Conservation (phyloP, 2,888 invertebrate species). For the Tribolium freemani region DNA sequence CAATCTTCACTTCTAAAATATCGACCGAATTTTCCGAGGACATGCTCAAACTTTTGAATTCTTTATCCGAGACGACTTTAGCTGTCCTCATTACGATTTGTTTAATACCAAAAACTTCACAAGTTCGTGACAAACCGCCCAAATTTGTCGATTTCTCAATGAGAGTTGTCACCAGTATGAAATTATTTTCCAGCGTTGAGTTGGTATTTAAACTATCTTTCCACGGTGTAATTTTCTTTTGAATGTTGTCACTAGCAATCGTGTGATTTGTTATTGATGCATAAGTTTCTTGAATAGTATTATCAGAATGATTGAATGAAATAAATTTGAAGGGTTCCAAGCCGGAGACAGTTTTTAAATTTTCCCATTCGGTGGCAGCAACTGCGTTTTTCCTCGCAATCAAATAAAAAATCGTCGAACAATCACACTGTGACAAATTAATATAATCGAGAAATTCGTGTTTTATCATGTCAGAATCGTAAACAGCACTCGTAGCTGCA, state of each 20-base stretch:
- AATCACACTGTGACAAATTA: constrained; percentile 9
- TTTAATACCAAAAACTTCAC: constrained; percentile 89
- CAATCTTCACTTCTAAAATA: constrained; percentile 80
- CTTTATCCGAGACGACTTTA: constrained; percentile 77
- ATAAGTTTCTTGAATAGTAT: neutral
- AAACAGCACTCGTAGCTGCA: constrained; percentile 62
- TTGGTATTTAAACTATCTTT: constrained; percentile 24
- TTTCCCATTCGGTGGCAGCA: constrained; percentile 54
- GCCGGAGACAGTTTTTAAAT: constrained; percentile 13
- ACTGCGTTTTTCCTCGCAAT: constrained; percentile 59
- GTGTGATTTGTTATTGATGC: neutral
- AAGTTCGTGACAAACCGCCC: constrained; percentile 92
- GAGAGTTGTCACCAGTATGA: constrained; percentile 88
- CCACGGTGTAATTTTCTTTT: constrained; percentile 58
- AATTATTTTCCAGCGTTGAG: constrained; percentile 63
- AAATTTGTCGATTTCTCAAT: constrained; percentile 90
- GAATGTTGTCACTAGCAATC: constrained; percentile 45
- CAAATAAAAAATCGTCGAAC: constrained; percentile 52
- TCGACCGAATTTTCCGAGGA: constrained; percentile 92
- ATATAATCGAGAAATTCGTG: constrained; percentile 39
- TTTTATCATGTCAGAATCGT: constrained; percentile 51
- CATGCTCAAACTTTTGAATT: constrained; percentile 90
- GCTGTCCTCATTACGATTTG: constrained; percentile 82
- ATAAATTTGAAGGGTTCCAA: neutral
- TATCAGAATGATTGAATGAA: neutral